Conservation (phyloP, 2,888 invertebrate genomes). For the Saturnia pavonia region DNA sequence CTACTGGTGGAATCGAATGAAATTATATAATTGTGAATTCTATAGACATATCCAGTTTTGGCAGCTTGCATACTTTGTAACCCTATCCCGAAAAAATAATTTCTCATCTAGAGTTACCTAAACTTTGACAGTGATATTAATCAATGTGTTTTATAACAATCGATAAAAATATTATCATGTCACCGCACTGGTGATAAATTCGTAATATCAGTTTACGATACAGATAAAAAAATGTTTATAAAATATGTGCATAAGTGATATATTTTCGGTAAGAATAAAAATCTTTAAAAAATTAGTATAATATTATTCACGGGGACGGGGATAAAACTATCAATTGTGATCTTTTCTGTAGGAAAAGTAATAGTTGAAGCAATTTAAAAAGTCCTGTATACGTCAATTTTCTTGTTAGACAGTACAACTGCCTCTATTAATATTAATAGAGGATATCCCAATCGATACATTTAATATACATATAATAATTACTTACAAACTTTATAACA, state of each 20-base stretch:
- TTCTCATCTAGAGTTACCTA: not conserved
- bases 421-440: not conserved
- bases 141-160: not conserved
- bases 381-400: not conserved
- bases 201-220: no score
- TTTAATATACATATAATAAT: no score
- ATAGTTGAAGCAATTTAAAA: not conserved
- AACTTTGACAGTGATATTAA: not conserved
- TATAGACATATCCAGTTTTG: not conserved
- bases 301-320: no score
- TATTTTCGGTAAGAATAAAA: no score
- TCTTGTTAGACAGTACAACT: not conserved
- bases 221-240: no score
- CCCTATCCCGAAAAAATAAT: no score
- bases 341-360: not conserved
- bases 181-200: not conserved
- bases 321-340: no score
- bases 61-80: not conserved
- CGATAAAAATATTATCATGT: not conserved
- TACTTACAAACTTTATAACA: no score
- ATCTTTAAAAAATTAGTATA: no score
- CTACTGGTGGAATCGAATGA: not conserved
- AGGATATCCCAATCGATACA: not conserved
- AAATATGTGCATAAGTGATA: no score
- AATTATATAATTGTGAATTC: not conserved